Percentiles rank a stretch among this genome's conserved stretches.
These are phyloP conservation scores for Mesorhabditis belari DNA, from an alignment of 2,888 invertebrate species.

Conservation along the genomic window DNA sequence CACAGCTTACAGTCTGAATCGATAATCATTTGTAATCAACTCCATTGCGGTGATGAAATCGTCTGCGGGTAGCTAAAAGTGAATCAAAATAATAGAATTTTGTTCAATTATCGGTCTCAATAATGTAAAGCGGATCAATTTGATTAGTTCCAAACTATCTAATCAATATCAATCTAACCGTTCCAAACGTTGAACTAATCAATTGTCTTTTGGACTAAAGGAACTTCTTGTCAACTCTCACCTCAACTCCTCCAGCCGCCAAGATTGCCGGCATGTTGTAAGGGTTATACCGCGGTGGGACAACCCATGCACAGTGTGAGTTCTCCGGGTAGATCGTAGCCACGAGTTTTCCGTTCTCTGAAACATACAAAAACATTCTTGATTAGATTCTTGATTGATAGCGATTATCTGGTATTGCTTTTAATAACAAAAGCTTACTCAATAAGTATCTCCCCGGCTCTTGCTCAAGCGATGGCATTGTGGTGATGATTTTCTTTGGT, in stretches of 20 bases:
- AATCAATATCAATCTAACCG: background rate
- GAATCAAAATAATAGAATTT: background rate
- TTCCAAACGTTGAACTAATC: background rate
- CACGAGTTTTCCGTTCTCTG: slow-evolving; percentile 46
- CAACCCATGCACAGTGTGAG: slow-evolving; percentile 44
- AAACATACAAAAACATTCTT: no score
- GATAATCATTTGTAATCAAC: slow-evolving; percentile 80
- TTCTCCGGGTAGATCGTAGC: slow-evolving; percentile 47
- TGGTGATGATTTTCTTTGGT: background rate
- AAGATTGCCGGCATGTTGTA: slow-evolving; percentile 45
- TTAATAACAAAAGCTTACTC: no score
- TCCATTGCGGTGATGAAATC: slow-evolving; percentile 92
- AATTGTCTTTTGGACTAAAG: background rate
- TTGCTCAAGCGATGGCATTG: background rate
- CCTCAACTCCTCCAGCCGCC: slow-evolving; percentile 34
- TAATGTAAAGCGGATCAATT: no score
- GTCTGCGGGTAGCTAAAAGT: slow-evolving; percentile 75
- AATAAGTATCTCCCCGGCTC: no score
- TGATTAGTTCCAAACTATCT: no score
- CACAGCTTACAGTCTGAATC: slow-evolving; percentile 54
- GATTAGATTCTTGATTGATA: no score
- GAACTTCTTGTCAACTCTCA: slow-evolving; percentile 4
- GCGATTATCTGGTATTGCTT: no score
- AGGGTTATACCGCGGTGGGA: slow-evolving; percentile 49
- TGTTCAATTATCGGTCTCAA: background rate